Conservation (phyloP, 2,113 vertebrate genomes). For the cat (Felis catus) region F.catus_Fca126_mat1.0 CM031413.1:132765001-132765500, state of each 20-base stretch:
- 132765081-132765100: background rate
- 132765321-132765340: background rate
- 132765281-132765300: background rate
- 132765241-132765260: background rate
- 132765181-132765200: background rate
- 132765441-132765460: background rate
- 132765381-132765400: background rate
- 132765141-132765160: background rate
- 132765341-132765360: background rate
- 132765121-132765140: background rate
- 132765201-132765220: background rate
- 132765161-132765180: background rate
- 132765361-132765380: background rate
- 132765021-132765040: background rate
- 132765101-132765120: background rate
- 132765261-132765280: background rate
- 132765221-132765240: background rate
- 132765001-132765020: background rate
- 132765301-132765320: background rate
- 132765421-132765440: background rate
- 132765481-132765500: background rate
- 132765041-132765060: background rate
- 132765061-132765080: background rate
- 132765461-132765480: background rate
- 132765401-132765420: background rate